A percentile compares a stretch with the other conserved stretches of the same genome.
These are phyloP conservation scores for Peromyscus attwateri DNA, from an alignment of 2,797 vertebrate species.

Conservation along the genomic window DNA sequence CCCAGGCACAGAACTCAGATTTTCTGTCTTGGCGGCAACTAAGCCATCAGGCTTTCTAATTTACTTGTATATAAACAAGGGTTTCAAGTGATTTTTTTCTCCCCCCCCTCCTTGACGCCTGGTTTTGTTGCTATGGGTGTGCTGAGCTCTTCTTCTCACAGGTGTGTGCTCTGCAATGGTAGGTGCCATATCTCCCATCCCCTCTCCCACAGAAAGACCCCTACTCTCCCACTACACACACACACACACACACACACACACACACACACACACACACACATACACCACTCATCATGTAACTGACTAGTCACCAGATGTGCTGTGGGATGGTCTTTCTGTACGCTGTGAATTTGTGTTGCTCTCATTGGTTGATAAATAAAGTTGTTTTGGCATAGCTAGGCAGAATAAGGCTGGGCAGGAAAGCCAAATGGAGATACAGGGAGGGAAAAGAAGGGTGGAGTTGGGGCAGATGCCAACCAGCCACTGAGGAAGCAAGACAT, in stretches of 20 bases:
- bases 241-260: background rate
- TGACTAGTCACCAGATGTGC: background rate
- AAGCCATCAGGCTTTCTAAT: background rate
- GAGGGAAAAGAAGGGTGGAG: too few species aligned
- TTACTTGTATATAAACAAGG: background rate
- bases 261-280: background rate
- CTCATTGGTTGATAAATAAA: too few species aligned
- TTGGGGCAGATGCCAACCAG: too few species aligned
- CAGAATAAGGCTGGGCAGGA: too few species aligned
- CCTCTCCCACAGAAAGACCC: background rate
- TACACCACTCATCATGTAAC: background rate
- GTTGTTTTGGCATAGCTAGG: too few species aligned
- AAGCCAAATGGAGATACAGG: too few species aligned
- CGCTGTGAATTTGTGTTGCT: too few species aligned
- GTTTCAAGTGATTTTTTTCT: background rate
- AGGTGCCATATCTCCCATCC: background rate
- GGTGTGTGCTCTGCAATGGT: too few species aligned
- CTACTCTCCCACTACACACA: background rate
- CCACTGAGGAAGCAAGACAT: too few species aligned
- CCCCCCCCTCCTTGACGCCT: background rate
- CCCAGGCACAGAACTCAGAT: background rate
- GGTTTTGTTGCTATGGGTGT: background rate
- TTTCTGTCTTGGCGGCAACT: too few species aligned
- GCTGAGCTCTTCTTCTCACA: background rate
- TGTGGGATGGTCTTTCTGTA: too few species aligned